Conservation (phyloP, 2,888 invertebrate species). For the Oligia latruncula region DNA sequence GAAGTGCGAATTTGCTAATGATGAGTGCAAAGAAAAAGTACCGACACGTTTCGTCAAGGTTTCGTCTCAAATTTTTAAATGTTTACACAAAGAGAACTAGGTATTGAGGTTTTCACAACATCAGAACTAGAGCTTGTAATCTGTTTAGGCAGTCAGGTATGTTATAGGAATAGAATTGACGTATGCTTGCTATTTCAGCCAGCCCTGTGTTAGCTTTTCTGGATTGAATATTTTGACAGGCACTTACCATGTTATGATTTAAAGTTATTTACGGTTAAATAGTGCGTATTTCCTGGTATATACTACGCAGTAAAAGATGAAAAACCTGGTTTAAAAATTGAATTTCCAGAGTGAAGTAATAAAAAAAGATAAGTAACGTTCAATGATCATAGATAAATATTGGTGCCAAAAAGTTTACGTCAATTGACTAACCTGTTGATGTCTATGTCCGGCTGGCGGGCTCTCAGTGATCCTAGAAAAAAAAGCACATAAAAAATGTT, state of each 20-base stretch:
- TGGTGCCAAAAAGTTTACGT: slow-evolving; percentile 72
- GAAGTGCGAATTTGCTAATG: slow-evolving; percentile 52
- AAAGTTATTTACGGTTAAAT: slow-evolving; percentile 39
- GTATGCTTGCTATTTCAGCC: slow-evolving; percentile 74
- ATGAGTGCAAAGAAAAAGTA: slow-evolving; percentile 55
- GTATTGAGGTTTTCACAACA: slow-evolving; percentile 64
- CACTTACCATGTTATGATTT: slow-evolving; percentile 61
- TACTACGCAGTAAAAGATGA: slow-evolving; percentile 4
- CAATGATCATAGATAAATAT: background rate
- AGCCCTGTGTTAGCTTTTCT: slow-evolving; percentile 64
- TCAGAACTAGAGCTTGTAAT: slow-evolving; percentile 68
- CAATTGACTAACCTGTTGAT: slow-evolving; percentile 83
- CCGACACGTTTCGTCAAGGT: slow-evolving; percentile 36
- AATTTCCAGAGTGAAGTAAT: background rate
- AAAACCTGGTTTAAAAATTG: slow-evolving; percentile 7
- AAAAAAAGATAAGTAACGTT: background rate
- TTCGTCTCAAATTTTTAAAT: slow-evolving; percentile 67
- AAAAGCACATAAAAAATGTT: slow-evolving; percentile 42
- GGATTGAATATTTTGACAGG: slow-evolving; percentile 70
- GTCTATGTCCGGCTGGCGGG: slow-evolving; percentile 79
- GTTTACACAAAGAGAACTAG: slow-evolving; percentile 67
- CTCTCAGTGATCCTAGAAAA: slow-evolving; percentile 79
- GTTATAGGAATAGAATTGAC: slow-evolving; percentile 75
- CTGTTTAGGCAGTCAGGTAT: slow-evolving; percentile 61
- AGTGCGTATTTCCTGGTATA: slow-evolving; percentile 6